A percentile compares a stretch with the other conserved stretches of the same genome.
Conservation (phyloP, 64 coral and sea anemone species). For the Porites lutea region DNA sequence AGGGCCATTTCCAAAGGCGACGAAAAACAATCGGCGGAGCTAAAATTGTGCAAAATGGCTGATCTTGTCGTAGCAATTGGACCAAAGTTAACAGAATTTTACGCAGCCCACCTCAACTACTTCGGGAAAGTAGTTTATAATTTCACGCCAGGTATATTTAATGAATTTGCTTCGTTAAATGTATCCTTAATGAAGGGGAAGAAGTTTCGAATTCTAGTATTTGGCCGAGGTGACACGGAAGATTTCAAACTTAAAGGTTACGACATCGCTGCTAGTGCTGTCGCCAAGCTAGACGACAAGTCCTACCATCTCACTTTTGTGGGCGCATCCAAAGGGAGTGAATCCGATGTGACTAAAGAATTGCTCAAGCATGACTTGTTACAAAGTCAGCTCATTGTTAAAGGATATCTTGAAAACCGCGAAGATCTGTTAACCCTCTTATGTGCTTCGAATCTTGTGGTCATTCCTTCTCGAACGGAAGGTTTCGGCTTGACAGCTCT, state of each 20-base stretch:
- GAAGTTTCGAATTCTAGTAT: background rate
- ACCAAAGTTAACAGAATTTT: background rate
- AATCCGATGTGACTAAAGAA: background rate
- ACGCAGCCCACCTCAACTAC: background rate
- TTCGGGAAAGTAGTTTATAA: background rate
- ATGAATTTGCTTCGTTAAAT: background rate
- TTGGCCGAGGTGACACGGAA: background rate
- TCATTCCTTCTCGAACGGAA: background rate
- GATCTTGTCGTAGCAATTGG: conserved; percentile 22
- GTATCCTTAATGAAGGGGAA: too few relatives aligned
- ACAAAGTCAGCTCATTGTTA: background rate
- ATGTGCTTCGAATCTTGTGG: background rate
- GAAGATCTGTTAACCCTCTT: background rate
- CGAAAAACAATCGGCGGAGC: background rate
- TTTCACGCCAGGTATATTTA: background rate
- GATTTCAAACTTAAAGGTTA: background rate
- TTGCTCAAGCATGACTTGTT: background rate
- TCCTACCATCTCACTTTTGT: background rate
- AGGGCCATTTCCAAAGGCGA: background rate
- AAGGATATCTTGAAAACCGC: background rate
- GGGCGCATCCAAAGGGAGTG: background rate
- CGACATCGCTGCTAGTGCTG: background rate
- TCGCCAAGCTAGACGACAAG: background rate
- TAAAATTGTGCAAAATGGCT: background rate
- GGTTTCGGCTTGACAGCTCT: too few relatives aligned